Conservation (phyloP, 2,797 vertebrate genomes). For the Aplochiton taeniatus region DNA sequence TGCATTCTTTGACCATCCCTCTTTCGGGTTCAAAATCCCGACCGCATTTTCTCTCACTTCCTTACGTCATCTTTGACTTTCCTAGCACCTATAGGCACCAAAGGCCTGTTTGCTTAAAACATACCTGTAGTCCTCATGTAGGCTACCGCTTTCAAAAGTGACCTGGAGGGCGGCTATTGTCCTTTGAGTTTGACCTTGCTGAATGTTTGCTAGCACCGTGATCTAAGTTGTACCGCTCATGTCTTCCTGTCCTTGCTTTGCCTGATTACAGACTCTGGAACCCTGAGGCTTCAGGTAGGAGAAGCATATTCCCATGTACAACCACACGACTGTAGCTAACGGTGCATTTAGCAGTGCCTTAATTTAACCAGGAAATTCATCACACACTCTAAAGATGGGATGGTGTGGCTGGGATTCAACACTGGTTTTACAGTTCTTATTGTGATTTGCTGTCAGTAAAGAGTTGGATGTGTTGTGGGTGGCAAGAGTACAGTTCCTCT, state of each 20-base stretch:
- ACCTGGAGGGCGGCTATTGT: too few relatives aligned
- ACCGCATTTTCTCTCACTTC: neutral
- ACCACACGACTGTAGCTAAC: neutral
- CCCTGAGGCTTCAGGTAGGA: conserved; percentile 84
- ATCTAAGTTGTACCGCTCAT: neutral
- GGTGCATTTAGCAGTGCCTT: too few relatives aligned
- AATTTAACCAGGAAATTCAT: too few relatives aligned
- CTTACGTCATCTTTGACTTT: neutral
- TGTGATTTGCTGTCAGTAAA: neutral
- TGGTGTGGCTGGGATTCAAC: too few relatives aligned
- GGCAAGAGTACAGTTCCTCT: neutral
- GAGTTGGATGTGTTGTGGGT: neutral
- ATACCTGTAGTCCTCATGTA: too few relatives aligned
- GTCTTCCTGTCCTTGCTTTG: conserved; percentile 46
- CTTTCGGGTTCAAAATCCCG: neutral
- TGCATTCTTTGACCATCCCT: neutral
- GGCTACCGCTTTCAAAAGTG: too few relatives aligned
- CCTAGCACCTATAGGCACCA: too few relatives aligned
- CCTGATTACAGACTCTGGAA: conserved; percentile 85
- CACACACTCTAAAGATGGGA: too few relatives aligned
- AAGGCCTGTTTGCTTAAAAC: too few relatives aligned
- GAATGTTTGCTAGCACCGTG: neutral
- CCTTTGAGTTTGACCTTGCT: too few relatives aligned
- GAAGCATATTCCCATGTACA: neutral
- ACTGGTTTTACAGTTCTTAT: too few relatives aligned